These are phyloP conservation scores for Danio rerio DNA, from an alignment of 2,113 vertebrate species.

Conservation along the genomic window DNA sequence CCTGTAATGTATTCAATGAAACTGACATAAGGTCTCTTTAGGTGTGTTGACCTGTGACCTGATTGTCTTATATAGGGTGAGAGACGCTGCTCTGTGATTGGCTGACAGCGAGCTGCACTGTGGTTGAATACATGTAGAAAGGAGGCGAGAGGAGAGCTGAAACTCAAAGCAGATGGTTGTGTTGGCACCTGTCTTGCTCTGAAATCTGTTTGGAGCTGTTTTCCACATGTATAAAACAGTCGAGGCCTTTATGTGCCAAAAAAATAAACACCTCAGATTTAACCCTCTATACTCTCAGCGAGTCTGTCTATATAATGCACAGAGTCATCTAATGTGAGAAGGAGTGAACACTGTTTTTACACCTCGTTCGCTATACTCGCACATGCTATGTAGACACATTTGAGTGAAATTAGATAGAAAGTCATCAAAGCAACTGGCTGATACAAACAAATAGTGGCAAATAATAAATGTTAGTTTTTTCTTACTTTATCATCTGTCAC, in stretches of 20 bases:
- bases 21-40: not conserved
- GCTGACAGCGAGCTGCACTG: slow-evolving; percentile 50
- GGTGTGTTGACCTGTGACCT: slow-evolving; percentile 58
- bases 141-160: slow-evolving; percentile 70
- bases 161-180: slow-evolving; percentile 83
- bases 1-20: too few species aligned
- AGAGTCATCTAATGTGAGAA: not conserved
- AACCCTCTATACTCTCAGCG: slow-evolving; percentile 69
- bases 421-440: not conserved
- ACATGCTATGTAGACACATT: not conserved
- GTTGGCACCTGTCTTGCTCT: slow-evolving; percentile 79
- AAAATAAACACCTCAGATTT: slow-evolving; percentile 68
- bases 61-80: slow-evolving; percentile 58
- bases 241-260: slow-evolving; percentile 70
- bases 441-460: not conserved
- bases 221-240: slow-evolving; percentile 78
- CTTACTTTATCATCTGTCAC: not conserved
- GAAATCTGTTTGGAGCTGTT: slow-evolving; percentile 82
- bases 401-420: not conserved
- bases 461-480: not conserved
- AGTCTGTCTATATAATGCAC: not conserved
- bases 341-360: not conserved
- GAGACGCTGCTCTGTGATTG: slow-evolving; percentile 60
- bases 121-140: slow-evolving; percentile 47
- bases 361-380: not conserved